phyloP scores from a whole-genome alignment of 2,888 invertebrate genomes.

The Sycophila texana region DNA sequence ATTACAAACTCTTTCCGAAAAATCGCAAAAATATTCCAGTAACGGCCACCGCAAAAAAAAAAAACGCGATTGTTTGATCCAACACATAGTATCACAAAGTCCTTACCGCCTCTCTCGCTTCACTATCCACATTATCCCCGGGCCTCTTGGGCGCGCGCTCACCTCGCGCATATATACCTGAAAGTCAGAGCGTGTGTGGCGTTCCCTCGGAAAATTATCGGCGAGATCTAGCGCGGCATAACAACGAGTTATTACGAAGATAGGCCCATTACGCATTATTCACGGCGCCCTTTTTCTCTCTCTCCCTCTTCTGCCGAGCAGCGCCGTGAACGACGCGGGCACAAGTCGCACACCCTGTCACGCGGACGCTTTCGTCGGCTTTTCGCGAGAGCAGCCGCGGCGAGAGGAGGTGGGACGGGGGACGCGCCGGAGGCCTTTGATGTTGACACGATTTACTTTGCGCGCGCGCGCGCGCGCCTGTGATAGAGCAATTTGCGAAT shows the following conservation, averaged over 20 bases:
- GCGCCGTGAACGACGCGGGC: background rate
- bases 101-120: background rate
- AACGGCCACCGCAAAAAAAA: no score
- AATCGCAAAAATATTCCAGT: no score
- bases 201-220: slow-evolving; percentile 19
- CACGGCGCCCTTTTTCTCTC: slow-evolving; percentile 66
- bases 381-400: slow-evolving; percentile 30
- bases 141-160: background rate
- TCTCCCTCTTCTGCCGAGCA: background rate
- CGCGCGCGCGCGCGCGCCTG: background rate
- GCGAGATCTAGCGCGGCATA: slow-evolving; percentile 67
- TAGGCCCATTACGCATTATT: slow-evolving; percentile 71
- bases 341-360: background rate
- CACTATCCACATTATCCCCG: background rate
- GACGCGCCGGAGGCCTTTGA: slow-evolving; percentile 34
- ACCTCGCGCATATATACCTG: background rate
- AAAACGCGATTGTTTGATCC: no score
- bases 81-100: no score
- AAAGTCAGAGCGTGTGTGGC: background rate
- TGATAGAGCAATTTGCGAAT: slow-evolving; percentile 47
- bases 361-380: slow-evolving; percentile 16
- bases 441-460: slow-evolving; percentile 51
- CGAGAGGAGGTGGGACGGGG: slow-evolving; percentile 6
- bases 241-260: slow-evolving; percentile 70
- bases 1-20: no score